These are phyloP conservation scores for Agrotis segetum DNA, from an alignment of 2,888 invertebrate species.

Conservation along the genomic window DNA sequence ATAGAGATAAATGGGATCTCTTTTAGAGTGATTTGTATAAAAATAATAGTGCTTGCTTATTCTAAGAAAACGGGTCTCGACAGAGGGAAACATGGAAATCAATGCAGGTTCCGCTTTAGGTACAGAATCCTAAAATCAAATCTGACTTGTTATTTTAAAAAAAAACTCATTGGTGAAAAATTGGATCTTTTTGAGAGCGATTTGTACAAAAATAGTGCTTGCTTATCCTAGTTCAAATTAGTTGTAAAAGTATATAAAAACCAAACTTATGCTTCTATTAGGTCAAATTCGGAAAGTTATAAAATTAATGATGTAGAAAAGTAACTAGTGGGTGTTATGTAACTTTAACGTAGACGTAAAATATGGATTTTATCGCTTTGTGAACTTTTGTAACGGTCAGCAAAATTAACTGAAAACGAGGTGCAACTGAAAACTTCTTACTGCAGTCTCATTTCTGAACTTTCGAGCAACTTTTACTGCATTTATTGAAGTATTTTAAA, in stretches of 20 bases:
- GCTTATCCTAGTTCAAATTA: not conserved
- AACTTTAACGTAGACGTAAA: slow-evolving; percentile 36
- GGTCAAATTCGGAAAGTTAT: slow-evolving; percentile 13
- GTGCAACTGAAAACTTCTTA: slow-evolving; percentile 34
- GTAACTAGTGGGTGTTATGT: slow-evolving; percentile 24
- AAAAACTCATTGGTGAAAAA: too few species aligned
- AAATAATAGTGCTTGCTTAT: too few species aligned
- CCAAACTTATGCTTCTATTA: not conserved
- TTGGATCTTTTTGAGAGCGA: not conserved
- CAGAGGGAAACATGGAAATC: too few species aligned
- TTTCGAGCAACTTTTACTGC: slow-evolving; percentile 9
- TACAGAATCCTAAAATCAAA: too few species aligned
- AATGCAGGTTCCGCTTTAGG: too few species aligned
- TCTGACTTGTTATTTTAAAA: too few species aligned
- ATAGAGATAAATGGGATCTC: too few species aligned
- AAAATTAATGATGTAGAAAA: slow-evolving; percentile 15
- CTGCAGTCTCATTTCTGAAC: slow-evolving; percentile 15
- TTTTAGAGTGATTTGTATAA: too few species aligned
- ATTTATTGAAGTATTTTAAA: slow-evolving; percentile 2
- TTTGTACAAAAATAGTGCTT: not conserved
- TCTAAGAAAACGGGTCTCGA: too few species aligned
- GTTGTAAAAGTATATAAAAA: not conserved
- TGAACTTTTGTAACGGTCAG: slow-evolving; percentile 43
- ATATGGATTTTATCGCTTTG: slow-evolving; percentile 38
- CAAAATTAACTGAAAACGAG: slow-evolving; percentile 33